A percentile compares a stretch with the other conserved stretches of the same genome.
These are phyloP conservation scores for Todiramphus saurophagus DNA, from an alignment of 2,113 vertebrate species.

Conservation along the genomic window DNA sequence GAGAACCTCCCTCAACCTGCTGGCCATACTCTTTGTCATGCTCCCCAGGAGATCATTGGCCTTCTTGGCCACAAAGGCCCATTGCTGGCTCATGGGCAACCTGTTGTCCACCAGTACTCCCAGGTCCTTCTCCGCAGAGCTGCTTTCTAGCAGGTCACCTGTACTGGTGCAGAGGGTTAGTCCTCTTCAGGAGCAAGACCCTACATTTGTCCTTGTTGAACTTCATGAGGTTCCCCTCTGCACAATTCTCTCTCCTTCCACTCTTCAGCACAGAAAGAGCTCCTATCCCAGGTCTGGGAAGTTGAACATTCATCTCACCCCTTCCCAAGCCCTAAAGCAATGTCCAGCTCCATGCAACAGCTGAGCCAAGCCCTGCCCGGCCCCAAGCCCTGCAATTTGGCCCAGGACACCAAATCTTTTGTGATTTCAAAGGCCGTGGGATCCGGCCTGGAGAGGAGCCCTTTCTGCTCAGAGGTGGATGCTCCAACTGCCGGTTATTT, in stretches of 20 bases:
- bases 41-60: background rate
- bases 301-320: background rate
- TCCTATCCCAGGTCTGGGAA: background rate
- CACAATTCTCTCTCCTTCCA: background rate
- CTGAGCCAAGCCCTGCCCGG: background rate
- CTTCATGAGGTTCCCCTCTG: background rate
- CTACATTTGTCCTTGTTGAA: background rate
- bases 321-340: background rate
- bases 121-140: background rate
- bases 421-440: background rate
- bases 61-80: background rate
- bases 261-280: too few species aligned
- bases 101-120: background rate
- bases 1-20: background rate
- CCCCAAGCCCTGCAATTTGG: background rate
- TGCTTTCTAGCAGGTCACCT: background rate
- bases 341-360: accelerated
- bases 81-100: background rate
- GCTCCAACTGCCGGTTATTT: constrained; percentile 5
- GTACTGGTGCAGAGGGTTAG: background rate
- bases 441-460: background rate
- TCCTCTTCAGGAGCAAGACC: background rate
- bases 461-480: background rate
- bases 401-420: background rate
- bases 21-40: background rate